Percentiles rank a stretch among this genome's conserved stretches.
phyloP scores from a whole-genome alignment of 1,140 invertebrate genomes.

The Hirudo medicinalis region DNA sequence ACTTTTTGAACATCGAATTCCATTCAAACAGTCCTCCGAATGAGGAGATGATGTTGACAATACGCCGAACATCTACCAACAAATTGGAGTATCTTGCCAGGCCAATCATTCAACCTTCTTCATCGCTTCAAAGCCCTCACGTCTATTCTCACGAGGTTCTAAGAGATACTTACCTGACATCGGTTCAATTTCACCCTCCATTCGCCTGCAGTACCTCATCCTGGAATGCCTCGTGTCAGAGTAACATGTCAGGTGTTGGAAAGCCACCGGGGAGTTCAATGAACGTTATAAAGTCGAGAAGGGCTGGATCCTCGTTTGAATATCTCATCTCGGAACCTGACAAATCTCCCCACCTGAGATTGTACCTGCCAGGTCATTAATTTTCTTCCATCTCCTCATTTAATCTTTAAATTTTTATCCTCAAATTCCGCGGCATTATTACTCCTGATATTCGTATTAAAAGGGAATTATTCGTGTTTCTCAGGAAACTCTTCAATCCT shows the following conservation, averaged over 20 bases:
- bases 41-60: not conserved
- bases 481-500: no score
- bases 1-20: slow-evolving; percentile 1
- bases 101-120: not conserved
- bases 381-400: not conserved
- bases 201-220: no score
- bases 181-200: no score
- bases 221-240: no score
- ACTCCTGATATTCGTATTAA: no score
- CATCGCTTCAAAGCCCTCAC: not conserved
- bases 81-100: not conserved
- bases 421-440: no score
- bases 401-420: no score
- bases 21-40: not conserved
- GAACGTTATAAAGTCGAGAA: not conserved
- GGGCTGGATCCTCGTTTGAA: not conserved
- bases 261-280: not conserved
- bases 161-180: not conserved
- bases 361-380: not conserved
- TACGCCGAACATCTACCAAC: not conserved
- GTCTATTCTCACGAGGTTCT: not conserved
- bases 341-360: not conserved
- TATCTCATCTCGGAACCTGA: not conserved
- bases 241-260: not conserved
- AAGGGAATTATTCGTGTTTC: no score